These are phyloP conservation scores for Meghimatium bilineatum DNA, from an alignment of 2,888 invertebrate genomes.

Conservation along the genomic window DNA sequence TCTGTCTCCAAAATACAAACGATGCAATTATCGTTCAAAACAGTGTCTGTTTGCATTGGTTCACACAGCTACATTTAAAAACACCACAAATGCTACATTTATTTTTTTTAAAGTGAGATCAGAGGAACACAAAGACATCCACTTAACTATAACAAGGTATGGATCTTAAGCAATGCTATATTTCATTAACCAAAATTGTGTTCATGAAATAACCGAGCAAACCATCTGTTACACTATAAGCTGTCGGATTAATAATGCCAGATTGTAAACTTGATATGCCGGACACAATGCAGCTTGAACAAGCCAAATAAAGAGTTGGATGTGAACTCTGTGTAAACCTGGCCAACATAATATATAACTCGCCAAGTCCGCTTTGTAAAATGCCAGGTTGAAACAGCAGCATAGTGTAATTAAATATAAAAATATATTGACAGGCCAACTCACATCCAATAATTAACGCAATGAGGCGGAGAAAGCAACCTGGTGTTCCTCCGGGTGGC, in stretches of 20 bases:
- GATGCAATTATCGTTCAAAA: no score
- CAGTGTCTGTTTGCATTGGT: no score
- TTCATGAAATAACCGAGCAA: no score
- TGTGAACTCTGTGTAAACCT: conserved; percentile 5
- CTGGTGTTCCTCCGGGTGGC: background rate
- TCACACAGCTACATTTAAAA: no score
- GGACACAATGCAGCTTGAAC: background rate
- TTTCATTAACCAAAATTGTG: no score
- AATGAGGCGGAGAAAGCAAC: background rate
- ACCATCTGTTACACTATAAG: conserved; percentile 10
- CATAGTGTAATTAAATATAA: background rate
- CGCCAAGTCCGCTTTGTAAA: background rate
- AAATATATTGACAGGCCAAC: background rate
- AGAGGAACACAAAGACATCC: conserved; percentile 1
- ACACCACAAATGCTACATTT: no score
- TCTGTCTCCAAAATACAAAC: no score
- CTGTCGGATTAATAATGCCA: conserved; percentile 17
- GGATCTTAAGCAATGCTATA: background rate
- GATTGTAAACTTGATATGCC: conserved; percentile 22
- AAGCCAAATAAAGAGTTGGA: background rate
- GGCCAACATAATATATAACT: background rate
- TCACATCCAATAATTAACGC: conserved; percentile 7
- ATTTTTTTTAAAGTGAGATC: no score
- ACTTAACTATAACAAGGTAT: background rate
- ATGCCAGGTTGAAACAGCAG: background rate